Percentiles rank a stretch among this genome's conserved stretches.
phyloP scores from a whole-genome alignment of 2,113 vertebrate species.

The Corydoras maculifer region DNA sequence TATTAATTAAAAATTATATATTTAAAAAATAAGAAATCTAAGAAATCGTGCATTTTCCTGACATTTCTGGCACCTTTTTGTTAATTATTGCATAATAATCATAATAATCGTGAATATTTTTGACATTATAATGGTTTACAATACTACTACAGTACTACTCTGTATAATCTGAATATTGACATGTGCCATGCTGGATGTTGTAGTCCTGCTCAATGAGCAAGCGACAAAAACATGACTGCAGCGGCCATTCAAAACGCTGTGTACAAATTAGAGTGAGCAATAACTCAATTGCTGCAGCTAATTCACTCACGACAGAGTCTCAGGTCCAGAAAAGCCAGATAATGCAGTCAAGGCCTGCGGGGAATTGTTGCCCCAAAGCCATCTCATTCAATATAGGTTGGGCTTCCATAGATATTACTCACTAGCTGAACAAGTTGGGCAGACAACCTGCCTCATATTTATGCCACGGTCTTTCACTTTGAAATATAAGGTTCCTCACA shows the following conservation, averaged over 20 bases:
- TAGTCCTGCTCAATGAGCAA: conserved; percentile 47
- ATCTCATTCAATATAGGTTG: conserved; percentile 65
- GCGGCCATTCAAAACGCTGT: conserved; percentile 61
- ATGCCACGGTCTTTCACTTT: conserved; percentile 49
- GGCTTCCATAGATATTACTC: conserved; percentile 61
- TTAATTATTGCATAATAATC: too few relatives aligned
- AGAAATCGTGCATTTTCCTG: too few relatives aligned
- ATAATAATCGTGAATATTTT: too few relatives aligned
- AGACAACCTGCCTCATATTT: conserved; percentile 58
- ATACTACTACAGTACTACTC: background rate
- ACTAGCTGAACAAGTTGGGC: conserved; percentile 57
- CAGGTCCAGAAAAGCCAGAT: conserved; percentile 66
- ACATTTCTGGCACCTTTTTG: too few relatives aligned
- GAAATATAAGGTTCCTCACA: conserved; percentile 43
- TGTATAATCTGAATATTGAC: conserved; percentile 2
- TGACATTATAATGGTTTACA: too few relatives aligned
- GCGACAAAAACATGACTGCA: conserved; percentile 50
- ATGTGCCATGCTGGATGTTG: conserved; percentile 29
- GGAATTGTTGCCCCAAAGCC: conserved; percentile 67
- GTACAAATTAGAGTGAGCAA: conserved; percentile 69
- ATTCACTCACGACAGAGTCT: conserved; percentile 65
- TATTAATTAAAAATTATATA: too few relatives aligned
- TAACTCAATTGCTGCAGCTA: conserved; percentile 70
- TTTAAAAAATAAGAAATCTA: too few relatives aligned
- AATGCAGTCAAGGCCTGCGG: conserved; percentile 64